Evolutionary conservation across 2,888 invertebrate species (phyloP), one percentile per base, ranked within the genome.

Genomic region (Chrysina gloriosa): DNA sequence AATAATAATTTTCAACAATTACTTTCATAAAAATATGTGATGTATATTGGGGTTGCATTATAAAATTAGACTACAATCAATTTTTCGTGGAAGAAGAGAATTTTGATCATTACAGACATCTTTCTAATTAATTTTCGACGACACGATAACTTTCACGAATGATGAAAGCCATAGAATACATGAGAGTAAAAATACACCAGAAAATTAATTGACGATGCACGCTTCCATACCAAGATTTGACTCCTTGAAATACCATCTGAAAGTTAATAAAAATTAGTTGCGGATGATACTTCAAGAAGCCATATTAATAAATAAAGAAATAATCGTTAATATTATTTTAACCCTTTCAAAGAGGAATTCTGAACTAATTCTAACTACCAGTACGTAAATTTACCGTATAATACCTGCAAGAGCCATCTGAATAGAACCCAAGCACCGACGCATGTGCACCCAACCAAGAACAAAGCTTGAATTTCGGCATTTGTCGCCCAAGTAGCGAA

Each of bases 371-470:
- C 4, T 39, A 1, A 3, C 21, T 9, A 34, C 19, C 58, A 25
- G 19, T 16, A 3, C 9, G 29, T 4, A 61, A 45, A 61, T 42
- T 61, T 61, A 61, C 58, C 58, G 27, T 61, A 61, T 66, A 66
- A 52, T 70, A 76, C 76, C 71, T 75, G 72, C 16, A 74, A 11
- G 27, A 74, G 19, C 74, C 74, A 74, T 11, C 71, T 70, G 29
- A 76, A 50, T 16, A 77, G 63, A 2, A 75, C 72, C 75, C 75
- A 77, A 5, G 72, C 73, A 2, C 76, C 76, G 3, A 77, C 71
- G 45, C 73, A 75, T 19, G 73, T 75, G 9, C 73, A 68, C 7
- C 75, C 76, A 7, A 72, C 63, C 47, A 75, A 48, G 42, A 75
- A 52, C 7, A 72, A 36, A 6, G 73, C 73, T 61, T 76, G 75